Conservation (phyloP, 2,113 vertebrate species). For the Pterocles gutturalis region DNA sequence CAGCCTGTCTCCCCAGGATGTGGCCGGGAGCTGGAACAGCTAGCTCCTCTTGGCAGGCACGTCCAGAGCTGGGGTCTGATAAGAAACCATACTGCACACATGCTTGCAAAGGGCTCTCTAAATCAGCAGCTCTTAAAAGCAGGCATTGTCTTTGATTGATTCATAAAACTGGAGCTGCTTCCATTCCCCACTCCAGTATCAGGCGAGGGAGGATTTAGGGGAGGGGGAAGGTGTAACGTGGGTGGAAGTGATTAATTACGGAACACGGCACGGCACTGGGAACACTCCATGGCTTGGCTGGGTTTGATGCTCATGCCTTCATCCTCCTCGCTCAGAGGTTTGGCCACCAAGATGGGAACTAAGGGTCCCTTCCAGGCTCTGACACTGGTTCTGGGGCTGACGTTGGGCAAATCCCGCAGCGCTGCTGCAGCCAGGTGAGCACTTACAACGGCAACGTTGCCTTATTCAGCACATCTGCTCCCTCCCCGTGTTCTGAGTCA, state of each 20-base stretch:
- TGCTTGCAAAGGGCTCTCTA: constrained; percentile 43
- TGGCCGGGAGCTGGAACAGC: background rate
- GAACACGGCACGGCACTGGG: background rate
- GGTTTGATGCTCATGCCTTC: background rate
- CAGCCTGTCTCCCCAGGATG: constrained; percentile 41
- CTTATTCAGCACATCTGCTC: constrained; percentile 44
- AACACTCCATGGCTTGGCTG: background rate
- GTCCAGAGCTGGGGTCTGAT: background rate
- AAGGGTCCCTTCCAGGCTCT: background rate
- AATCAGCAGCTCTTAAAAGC: constrained; percentile 45
- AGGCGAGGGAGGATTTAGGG: background rate
- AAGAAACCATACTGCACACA: constrained; percentile 53
- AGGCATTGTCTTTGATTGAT: constrained; percentile 59
- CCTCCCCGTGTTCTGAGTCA: background rate
- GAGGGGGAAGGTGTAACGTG: constrained; percentile 7
- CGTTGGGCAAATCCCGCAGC: background rate
- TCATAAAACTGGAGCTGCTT: constrained; percentile 60
- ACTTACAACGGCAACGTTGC: background rate
- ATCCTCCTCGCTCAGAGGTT: background rate
- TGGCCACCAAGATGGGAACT: background rate
- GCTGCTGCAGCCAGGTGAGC: background rate
- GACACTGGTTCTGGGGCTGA: background rate
- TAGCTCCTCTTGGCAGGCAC: constrained; percentile 47
- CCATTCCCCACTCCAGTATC: background rate
- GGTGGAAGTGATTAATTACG: constrained; percentile 49